Base-by-base conservation (phyloP, 2,888 invertebrate species). In the Spisula subtruncata region DNA sequence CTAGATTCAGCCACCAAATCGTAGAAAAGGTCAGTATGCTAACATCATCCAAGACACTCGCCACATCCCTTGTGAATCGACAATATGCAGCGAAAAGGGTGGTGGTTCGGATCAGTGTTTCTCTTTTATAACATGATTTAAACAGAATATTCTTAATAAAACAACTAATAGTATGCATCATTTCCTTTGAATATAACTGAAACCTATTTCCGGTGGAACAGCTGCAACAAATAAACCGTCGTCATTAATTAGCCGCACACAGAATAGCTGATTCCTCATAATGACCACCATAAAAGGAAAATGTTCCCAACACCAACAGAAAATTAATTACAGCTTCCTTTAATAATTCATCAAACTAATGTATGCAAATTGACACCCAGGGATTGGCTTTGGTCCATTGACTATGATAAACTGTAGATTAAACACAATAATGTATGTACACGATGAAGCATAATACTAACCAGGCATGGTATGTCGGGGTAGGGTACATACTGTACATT, bases 301-400 rank as follows among this genome's bases (percentile, higher is more conserved):
- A 75, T 75, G 1, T 32, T 75, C 75, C 32, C 18, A n/a, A 16
- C 75, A 75, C 75, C 32, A 35, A 32, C 18, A 75, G 75, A 75
- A 75, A 75, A 75, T 75, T 75, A 75, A 75, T 75, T 75, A 75
- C 75, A 14, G 35, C 1, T 75, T 16, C 29, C 2, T 32, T 75
- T 14, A 75, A 75, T 75, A 75, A 75, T 75, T 75, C 75, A 75
- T 75, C 35, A 0, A 16, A 75, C 12, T 16, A 81, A 48, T 81
- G 6, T 46, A 81, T 81, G 81, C 48, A 48, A 48, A 81, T 81
- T 46, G 32, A 81, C 81, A 81, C 29, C 81, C 18, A 46, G 81
- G 32, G 32, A 75, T 35, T 75, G 32, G 35, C 12, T 75, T 6
- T 25, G 35, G 8, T 75, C 35, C 75, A 75, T 29, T 14, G 75